A percentile compares a stretch with the other conserved stretches of the same genome.
These are phyloP conservation scores for Priocnemis perturbator DNA, from an alignment of 2,888 invertebrate species.

Conservation along the genomic window DNA sequence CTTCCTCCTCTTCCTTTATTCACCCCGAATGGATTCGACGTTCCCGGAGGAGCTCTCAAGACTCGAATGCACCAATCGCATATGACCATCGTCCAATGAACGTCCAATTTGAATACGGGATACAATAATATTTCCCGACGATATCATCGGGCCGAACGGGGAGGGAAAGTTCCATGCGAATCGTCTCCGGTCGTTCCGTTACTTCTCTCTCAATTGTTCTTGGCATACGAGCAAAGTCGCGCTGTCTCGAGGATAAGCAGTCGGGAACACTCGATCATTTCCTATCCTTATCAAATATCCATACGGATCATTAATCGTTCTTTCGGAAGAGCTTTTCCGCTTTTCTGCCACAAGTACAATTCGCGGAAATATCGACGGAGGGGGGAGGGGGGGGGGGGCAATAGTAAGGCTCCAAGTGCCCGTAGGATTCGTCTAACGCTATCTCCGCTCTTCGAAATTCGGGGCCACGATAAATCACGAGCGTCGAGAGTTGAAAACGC, in stretches of 20 bases:
- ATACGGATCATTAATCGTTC: too few relatives aligned
- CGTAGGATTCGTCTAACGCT: neutral
- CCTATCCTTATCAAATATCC: too few relatives aligned
- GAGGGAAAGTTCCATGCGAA: neutral
- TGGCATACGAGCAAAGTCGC: too few relatives aligned
- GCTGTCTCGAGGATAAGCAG: too few relatives aligned
- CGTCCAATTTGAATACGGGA: constrained; percentile 7
- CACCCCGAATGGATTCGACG: constrained; percentile 7
- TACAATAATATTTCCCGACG: constrained; percentile 10
- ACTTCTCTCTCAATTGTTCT: too few relatives aligned
- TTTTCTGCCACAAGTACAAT: too few relatives aligned
- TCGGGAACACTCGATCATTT: too few relatives aligned
- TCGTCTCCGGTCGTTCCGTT: too few relatives aligned
- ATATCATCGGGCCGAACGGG: neutral
- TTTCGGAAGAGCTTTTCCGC: too few relatives aligned
- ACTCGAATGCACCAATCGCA: constrained; percentile 6
- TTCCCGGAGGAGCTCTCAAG: constrained; percentile 7
- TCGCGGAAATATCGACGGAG: too few relatives aligned
- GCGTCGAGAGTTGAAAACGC: neutral
- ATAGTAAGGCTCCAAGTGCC: neutral
- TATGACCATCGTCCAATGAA: constrained; percentile 17
- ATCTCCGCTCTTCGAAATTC: neutral
- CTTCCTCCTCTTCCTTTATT: constrained; percentile 18
- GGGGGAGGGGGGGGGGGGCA: too few relatives aligned
- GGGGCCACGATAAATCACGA: neutral